Evolutionary conservation across 2,797 vertebrate genomes (phyloP).

Genomic region (Tinamus major): DNA sequence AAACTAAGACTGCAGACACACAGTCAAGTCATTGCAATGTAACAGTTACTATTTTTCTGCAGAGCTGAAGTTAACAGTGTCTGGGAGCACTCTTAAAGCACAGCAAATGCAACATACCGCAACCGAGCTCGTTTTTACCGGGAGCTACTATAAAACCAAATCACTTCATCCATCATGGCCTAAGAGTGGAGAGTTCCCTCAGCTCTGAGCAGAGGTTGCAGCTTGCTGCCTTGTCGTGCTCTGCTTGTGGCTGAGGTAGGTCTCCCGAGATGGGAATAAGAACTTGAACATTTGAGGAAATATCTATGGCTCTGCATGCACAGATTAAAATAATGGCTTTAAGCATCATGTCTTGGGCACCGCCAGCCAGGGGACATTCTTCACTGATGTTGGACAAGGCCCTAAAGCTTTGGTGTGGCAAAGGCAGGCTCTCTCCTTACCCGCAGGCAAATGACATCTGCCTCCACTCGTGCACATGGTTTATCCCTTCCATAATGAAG

Average conservation of each 20-base stretch:
- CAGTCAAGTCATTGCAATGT: background rate
- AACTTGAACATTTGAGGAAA: background rate
- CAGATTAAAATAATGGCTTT: fast-evolving
- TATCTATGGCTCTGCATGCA: fast-evolving
- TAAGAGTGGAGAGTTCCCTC: background rate
- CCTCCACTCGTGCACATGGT: background rate
- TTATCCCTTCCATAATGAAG: background rate
- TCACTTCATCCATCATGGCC: background rate
- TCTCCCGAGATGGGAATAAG: background rate
- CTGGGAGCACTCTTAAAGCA: background rate
- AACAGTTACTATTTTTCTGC: background rate
- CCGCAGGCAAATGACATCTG: background rate
- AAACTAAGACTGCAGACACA: background rate
- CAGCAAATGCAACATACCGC: background rate
- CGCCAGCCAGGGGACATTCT: background rate
- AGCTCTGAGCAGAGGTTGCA: background rate
- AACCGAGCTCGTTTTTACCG: background rate
- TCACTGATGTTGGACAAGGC: background rate
- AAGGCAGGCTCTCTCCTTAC: background rate
- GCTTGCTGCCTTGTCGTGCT: background rate
- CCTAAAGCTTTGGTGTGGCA: background rate
- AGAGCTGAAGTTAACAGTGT: background rate
- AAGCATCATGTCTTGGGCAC: background rate
- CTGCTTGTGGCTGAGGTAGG: background rate
- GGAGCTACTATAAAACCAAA: background rate